Percentiles rank a stretch among this genome's conserved stretches.
These are phyloP conservation scores for Zosterops hypoxanthus DNA, from an alignment of 2,113 vertebrate species.

Conservation along the genomic window DNA sequence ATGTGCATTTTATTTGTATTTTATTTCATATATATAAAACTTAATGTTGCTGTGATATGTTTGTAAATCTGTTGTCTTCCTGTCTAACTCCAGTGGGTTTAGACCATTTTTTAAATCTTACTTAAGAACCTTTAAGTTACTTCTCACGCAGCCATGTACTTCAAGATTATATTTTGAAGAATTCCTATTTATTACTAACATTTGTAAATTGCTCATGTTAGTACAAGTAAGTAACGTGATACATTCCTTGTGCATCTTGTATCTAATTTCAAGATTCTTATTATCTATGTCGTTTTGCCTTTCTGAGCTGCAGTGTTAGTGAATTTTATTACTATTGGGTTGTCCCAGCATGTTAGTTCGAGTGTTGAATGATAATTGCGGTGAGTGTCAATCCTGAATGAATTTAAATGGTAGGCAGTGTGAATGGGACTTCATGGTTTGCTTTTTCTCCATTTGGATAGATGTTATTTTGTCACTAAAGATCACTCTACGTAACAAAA, in stretches of 20 bases:
- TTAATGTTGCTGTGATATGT: neutral
- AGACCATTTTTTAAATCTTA: neutral
- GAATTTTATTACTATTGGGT: neutral
- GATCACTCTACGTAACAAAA: neutral
- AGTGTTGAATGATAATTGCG: neutral
- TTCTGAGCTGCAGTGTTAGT: neutral
- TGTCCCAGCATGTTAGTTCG: neutral
- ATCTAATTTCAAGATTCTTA: neutral
- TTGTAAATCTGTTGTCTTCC: neutral
- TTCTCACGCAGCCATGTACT: rapidly evolving
- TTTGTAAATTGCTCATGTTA: neutral
- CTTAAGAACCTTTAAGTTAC: neutral
- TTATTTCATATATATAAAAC: neutral
- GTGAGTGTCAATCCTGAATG: neutral
- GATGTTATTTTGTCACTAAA: neutral
- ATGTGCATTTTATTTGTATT: neutral
- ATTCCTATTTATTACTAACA: neutral
- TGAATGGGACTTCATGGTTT: neutral
- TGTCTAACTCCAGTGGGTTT: neutral
- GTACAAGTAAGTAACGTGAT: neutral
- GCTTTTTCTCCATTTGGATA: neutral
- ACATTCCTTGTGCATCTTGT: neutral
- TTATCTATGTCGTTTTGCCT: neutral
- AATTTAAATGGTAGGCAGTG: neutral
- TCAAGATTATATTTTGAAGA: neutral